Base-by-base conservation (phyloP, 30 jellyfish, hydroid and myxozoan species). In the Aurelia aurita region DNA sequence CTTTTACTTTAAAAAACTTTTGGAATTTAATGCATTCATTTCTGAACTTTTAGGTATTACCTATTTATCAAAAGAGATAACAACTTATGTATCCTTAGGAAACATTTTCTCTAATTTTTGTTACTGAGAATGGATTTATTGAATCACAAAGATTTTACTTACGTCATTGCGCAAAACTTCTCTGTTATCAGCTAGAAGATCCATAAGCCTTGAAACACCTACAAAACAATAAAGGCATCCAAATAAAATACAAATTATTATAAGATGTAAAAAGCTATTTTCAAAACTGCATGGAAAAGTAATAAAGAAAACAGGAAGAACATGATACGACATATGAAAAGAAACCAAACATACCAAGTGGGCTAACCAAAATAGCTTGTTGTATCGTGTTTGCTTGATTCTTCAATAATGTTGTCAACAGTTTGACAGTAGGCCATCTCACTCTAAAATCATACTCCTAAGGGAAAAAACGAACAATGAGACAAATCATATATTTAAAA, bases 141-240 rank as follows among this genome's bases (percentile, higher is more conserved):
- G 26, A 55, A 14, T 55, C 67, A 55, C 12, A 13, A 27, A 63
- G 9, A 31, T 26, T 22, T 23, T 64, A 5, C 96, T 78, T 57
- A 91, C 98, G 66, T 91, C 98, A 55, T 91, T 91, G 21, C 98
- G 69, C 1, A 91, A 47, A 54, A 91, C 96, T 57, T 91, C 98
- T 58, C 98, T 77, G 69, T 91, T 91, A 60, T 91, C 98, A 21
- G 96, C 71, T 8, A 91, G 47, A 35, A 91, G 89, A 72, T 91
- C 98, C 98, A 91, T 91, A 49, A 91, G 71, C 32, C 98, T 79
- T 72, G 98, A 91, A 46, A 91, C 98, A 61, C 98, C 98, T 90
- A 64, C 21, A 59, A 27, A 63, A 35, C 0, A 34, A 70, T 6
- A 34, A 34, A 8, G 51, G 51, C 15, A 39, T 8, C 51, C 51